A percentile compares a stretch with the other conserved stretches of the same genome.
Evolutionary conservation across 2,888 invertebrate species (phyloP).

Genomic region (Tenthredo notha): DNA sequence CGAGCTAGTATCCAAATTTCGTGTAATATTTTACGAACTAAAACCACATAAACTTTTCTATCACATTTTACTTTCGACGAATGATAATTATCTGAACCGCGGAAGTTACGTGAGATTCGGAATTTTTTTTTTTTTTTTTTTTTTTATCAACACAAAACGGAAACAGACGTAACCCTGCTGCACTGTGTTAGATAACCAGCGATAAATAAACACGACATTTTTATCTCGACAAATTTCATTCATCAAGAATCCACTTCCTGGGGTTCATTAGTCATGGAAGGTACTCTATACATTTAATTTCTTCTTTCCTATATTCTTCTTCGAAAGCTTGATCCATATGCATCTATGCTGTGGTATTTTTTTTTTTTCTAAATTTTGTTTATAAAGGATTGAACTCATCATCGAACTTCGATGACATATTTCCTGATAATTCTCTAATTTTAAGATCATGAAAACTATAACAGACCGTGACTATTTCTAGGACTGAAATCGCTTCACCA

Average conservation of each 20-base stretch:
- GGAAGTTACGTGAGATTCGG: background rate
- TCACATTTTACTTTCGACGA: background rate
- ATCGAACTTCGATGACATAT: background rate
- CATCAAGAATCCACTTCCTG: background rate
- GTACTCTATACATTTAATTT: background rate
- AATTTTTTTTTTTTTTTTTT: background rate
- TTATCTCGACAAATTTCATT: conserved; percentile 8
- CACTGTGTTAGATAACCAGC: conserved; percentile 6
- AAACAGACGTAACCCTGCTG: conserved; percentile 21
- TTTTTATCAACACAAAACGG: background rate
- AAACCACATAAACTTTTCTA: background rate
- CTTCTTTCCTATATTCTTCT: background rate
- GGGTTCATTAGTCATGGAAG: background rate
- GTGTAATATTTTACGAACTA: background rate
- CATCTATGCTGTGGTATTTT: background rate
- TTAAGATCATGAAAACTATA: background rate
- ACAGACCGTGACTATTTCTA: background rate
- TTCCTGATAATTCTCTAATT: background rate
- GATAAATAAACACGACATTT: background rate
- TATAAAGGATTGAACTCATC: background rate
- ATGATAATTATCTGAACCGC: background rate
- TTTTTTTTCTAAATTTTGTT: too few species aligned
- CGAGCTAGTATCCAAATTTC: background rate
- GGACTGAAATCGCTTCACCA: background rate
- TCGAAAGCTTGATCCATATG: background rate